phyloP scores from a whole-genome alignment of 2,888 invertebrate species.

The Punctoribates punctum region DNA sequence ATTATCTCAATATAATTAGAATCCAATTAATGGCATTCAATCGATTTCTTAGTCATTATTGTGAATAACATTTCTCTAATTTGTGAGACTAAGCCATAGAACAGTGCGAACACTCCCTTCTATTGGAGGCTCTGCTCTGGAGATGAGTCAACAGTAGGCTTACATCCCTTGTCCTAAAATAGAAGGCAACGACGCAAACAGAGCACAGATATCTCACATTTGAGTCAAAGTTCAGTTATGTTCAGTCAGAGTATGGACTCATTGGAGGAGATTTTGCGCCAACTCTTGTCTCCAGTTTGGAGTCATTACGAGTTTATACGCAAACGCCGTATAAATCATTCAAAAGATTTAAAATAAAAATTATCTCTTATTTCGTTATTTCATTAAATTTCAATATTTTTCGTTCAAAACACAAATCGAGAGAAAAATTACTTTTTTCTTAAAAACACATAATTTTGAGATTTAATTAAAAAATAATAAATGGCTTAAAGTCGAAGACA shows the following conservation, averaged over 20 bases:
- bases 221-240: background rate
- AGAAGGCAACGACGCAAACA: constrained; percentile 11
- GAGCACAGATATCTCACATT: background rate
- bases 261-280: constrained; percentile 10
- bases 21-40: background rate
- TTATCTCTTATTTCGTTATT: too few relatives aligned
- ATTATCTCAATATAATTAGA: background rate
- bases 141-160: constrained; percentile 10
- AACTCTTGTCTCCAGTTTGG: background rate
- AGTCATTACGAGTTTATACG: background rate
- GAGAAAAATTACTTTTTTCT: too few relatives aligned
- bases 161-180: background rate
- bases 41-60: background rate
- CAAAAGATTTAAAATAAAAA: background rate
- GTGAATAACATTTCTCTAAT: too few relatives aligned
- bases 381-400: too few relatives aligned
- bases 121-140: background rate
- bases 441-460: background rate
- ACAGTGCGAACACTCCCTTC: background rate
- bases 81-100: too few relatives aligned
- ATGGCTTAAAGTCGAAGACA: too few relatives aligned
- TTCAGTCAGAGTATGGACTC: background rate
- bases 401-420: too few relatives aligned
- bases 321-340: background rate
- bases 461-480: background rate